Evolutionary conservation across 2,113 vertebrate genomes (phyloP).

Genomic region (Chascanopsetta lugubris): DNA sequence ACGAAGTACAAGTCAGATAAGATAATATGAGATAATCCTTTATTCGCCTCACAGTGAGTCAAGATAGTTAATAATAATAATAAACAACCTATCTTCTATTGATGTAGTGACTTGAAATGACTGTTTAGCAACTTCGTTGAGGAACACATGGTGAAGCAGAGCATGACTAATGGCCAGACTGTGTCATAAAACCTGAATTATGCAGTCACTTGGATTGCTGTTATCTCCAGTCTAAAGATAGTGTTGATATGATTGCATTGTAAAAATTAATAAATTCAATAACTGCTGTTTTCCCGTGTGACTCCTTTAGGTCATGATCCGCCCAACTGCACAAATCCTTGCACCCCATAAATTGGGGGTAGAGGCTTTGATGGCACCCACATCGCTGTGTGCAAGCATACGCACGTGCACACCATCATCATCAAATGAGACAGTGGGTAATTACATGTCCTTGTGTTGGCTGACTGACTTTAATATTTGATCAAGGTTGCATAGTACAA

Average conservation of each 20-base stretch:
- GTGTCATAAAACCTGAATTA: constrained; percentile 13
- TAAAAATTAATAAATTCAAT: constrained; percentile 53
- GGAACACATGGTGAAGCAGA: neutral
- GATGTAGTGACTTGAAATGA: neutral
- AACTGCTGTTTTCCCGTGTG: constrained; percentile 35
- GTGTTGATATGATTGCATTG: constrained; percentile 35
- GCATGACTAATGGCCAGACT: neutral
- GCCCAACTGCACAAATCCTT: constrained; percentile 58
- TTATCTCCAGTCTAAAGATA: constrained; percentile 34
- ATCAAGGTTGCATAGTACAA: constrained; percentile 58
- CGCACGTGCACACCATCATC: constrained; percentile 2
- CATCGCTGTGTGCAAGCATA: constrained; percentile 7
- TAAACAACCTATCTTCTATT: too few species aligned
- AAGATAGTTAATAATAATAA: too few species aligned
- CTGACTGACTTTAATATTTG: constrained; percentile 70
- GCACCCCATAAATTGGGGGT: constrained; percentile 45
- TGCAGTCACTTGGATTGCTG: constrained; percentile 17
- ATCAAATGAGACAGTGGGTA: constrained; percentile 45
- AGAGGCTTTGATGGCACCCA: constrained; percentile 51
- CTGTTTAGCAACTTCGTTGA: neutral
- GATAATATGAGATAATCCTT: too few species aligned
- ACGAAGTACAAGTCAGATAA: too few species aligned
- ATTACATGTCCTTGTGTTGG: constrained; percentile 48
- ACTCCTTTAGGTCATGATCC: constrained; percentile 54
- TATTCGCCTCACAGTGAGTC: too few species aligned